Evolutionary conservation across 2,888 invertebrate species (phyloP).

Genomic region (Cryptophagus acutangulus): DNA sequence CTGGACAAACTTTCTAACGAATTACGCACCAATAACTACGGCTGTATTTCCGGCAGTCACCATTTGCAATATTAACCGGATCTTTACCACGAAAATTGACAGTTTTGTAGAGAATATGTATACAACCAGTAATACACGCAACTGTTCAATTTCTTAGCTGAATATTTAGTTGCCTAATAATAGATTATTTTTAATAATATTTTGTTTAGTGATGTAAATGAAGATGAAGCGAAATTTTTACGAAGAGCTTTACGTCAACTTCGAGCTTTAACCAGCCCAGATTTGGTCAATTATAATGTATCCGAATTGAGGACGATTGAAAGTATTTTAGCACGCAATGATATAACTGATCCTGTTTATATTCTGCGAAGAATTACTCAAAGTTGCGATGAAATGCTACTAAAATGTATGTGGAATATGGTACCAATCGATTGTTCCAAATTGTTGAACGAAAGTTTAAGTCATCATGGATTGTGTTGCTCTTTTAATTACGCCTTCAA

Average conservation of each 20-base stretch:
- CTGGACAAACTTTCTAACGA: slow-evolving; percentile 37
- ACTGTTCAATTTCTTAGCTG: no score
- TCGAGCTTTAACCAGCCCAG: slow-evolving; percentile 28
- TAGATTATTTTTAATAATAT: no score
- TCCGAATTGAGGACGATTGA: slow-evolving; percentile 9
- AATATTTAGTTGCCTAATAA: no score
- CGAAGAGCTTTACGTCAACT: slow-evolving; percentile 31
- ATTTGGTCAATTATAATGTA: slow-evolving; percentile 21
- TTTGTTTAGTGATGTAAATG: no score
- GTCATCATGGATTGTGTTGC: not conserved
- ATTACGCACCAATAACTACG: slow-evolving; percentile 35
- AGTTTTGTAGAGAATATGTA: slow-evolving; percentile 29
- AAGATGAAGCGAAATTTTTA: slow-evolving; percentile 23
- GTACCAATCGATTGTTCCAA: not conserved
- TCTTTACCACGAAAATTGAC: slow-evolving; percentile 32
- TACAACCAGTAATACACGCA: no score
- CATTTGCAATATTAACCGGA: slow-evolving; percentile 40
- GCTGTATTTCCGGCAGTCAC: slow-evolving; percentile 45
- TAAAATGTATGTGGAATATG: not conserved
- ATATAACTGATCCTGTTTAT: not conserved
- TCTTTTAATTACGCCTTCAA: not conserved
- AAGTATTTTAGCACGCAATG: not conserved
- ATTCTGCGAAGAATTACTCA: slow-evolving; percentile 3
- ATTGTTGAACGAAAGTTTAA: slow-evolving; percentile 1
- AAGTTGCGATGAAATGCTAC: slow-evolving; percentile 1